phyloP scores from a whole-genome alignment of 2,888 invertebrate genomes.

The Acanthococcus lagerstroemiae region DNA sequence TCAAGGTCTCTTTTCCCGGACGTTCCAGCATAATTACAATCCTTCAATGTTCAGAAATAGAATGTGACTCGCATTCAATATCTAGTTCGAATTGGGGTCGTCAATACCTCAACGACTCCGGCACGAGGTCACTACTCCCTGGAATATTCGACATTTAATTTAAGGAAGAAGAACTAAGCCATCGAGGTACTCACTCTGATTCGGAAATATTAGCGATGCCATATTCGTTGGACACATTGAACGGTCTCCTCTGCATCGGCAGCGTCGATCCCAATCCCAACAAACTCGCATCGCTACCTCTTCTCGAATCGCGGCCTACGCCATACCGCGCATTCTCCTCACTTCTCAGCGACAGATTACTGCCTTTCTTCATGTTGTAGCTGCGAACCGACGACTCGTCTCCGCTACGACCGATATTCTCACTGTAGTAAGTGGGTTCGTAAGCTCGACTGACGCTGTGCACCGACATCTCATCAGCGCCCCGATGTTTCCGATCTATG shows the following conservation, averaged over 20 bases:
- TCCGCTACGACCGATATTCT: background rate
- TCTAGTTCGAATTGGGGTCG: no score
- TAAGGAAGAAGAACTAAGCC: no score
- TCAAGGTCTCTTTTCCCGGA: no score
- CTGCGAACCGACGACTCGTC: slow-evolving; percentile 17
- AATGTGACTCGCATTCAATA: no score
- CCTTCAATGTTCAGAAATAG: no score
- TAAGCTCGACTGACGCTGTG: slow-evolving; percentile 1
- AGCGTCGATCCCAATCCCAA: background rate
- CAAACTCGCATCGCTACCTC: slow-evolving; percentile 14
- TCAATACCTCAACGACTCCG: no score
- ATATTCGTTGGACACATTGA: slow-evolving; percentile 36
- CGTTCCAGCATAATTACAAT: no score
- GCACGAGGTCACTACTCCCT: no score
- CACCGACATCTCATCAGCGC: slow-evolving; percentile 1
- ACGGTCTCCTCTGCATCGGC: slow-evolving; percentile 35
- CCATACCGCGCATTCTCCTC: slow-evolving; percentile 40
- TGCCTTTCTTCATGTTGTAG: slow-evolving; percentile 1
- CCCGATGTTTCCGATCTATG: slow-evolving; percentile 14
- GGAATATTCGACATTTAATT: no score
- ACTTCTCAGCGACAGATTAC: slow-evolving; percentile 13
- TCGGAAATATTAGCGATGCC: slow-evolving; percentile 34
- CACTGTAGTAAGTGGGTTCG: background rate
- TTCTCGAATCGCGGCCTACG: slow-evolving; percentile 36
- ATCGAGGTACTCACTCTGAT: slow-evolving; percentile 35